Conservation (phyloP, 2,797 vertebrate genomes). For the Macropodus opercularis region DNA sequence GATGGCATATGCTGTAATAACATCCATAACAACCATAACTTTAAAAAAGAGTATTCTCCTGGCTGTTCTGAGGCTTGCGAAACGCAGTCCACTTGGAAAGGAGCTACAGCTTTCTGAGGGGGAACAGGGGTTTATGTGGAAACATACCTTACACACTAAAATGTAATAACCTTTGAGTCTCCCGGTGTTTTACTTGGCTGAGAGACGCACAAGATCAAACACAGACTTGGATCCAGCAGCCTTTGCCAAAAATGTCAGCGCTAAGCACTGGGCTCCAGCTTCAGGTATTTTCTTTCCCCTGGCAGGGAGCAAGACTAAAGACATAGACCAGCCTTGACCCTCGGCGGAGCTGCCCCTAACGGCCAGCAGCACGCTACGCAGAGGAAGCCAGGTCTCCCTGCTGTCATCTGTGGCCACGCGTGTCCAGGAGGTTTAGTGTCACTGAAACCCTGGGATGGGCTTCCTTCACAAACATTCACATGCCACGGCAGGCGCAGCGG, state of each 20-base stretch:
- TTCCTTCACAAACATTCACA: constrained; percentile 32
- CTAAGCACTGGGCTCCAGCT: constrained; percentile 77
- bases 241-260: constrained; percentile 82
- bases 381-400: constrained; percentile 62
- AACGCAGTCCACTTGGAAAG: constrained; percentile 79
- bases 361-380: constrained; percentile 42
- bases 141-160: constrained; percentile 84
- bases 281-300: constrained; percentile 85
- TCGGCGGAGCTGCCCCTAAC: constrained; percentile 55
- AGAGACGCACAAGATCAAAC: constrained; percentile 80
- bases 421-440: constrained; percentile 37
- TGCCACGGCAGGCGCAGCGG: no score
- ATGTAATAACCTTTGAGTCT: constrained; percentile 85
- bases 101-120: constrained; percentile 72
- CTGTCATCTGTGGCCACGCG: constrained; percentile 49
- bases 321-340: constrained; percentile 73
- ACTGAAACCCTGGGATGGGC: constrained; percentile 29
- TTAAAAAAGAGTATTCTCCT: constrained; percentile 74
- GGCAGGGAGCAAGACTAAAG: constrained; percentile 63
- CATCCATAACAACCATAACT: constrained; percentile 66
- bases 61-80: constrained; percentile 67
- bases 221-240: constrained; percentile 78
- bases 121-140: constrained; percentile 80
- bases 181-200: constrained; percentile 83
- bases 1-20: constrained; percentile 59